A percentile compares a stretch with the other conserved stretches of the same genome.
Conservation (phyloP, 2,113 vertebrate genomes). For the Elachura formosa region DNA sequence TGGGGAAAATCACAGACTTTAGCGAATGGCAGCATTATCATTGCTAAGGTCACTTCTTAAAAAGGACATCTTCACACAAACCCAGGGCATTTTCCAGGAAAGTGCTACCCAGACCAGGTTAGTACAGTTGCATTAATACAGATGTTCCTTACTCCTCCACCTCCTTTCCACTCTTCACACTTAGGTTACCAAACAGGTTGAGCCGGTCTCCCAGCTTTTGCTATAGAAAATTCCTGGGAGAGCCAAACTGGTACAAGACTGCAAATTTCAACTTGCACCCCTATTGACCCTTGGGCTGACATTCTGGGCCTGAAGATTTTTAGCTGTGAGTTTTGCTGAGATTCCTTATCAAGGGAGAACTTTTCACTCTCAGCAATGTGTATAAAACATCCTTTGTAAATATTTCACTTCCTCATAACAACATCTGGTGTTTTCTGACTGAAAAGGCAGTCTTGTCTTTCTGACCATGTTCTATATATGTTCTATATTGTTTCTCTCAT, state of each 20-base stretch:
- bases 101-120: not conserved
- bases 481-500: no score
- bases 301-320: no score
- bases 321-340: no score
- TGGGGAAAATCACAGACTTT: not conserved
- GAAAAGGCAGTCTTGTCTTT: no score
- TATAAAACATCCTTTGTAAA: no score
- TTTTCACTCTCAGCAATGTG: no score
- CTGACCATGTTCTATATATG: no score
- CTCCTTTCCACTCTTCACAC: not conserved
- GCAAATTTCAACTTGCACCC: not conserved
- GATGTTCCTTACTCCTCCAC: not conserved
- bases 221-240: not conserved
- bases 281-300: no score
- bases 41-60: not conserved
- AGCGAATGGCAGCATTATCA: not conserved
- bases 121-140: not conserved
- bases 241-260: not conserved
- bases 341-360: no score
- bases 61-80: not conserved
- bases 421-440: no score
- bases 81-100: not conserved
- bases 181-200: fast-evolving
- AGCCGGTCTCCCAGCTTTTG: not conserved
- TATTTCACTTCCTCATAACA: no score